Conservation (phyloP, 2,888 invertebrate species). For the Drosophila demipolita region DNA sequence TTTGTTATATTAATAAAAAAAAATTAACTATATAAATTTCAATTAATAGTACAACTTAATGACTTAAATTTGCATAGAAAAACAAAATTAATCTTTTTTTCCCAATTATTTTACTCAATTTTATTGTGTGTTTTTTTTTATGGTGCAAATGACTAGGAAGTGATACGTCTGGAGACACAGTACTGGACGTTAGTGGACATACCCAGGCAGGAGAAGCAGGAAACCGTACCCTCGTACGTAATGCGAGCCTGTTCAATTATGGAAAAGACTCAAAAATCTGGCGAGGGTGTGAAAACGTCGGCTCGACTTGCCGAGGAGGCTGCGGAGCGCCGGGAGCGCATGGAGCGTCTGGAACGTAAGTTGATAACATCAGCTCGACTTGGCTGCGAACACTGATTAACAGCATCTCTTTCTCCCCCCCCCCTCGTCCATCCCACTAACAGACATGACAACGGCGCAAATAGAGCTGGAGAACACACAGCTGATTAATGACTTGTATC, state of each 20-base stretch:
- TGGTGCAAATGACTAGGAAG: slow-evolving; percentile 88
- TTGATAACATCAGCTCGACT: slow-evolving; percentile 10
- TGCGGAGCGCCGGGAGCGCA: slow-evolving; percentile 92
- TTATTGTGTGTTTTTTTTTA: neutral
- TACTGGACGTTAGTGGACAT: slow-evolving; percentile 98
- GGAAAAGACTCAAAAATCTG: slow-evolving; percentile 96
- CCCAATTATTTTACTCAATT: neutral
- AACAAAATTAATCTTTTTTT: neutral
- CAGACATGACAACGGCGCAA: slow-evolving; percentile 96
- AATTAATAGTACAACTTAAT: neutral
- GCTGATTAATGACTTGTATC: slow-evolving; percentile 96
- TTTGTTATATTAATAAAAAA: neutral
- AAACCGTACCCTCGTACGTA: slow-evolving; percentile 96
- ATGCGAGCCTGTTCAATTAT: slow-evolving; percentile 95
- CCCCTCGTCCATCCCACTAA: neutral
- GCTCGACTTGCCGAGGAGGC: slow-evolving; percentile 94
- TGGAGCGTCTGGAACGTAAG: slow-evolving; percentile 94
- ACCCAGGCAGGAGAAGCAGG: slow-evolving; percentile 96
- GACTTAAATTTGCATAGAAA: neutral
- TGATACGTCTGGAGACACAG: slow-evolving; percentile 95
- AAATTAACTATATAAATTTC: neutral
- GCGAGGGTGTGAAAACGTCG: slow-evolving; percentile 94
- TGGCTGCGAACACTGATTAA: slow-evolving; percentile 24
- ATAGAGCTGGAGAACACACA: slow-evolving; percentile 97
- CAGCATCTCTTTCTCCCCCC: neutral